Base-by-base conservation (phyloP, 2,113 vertebrate species). In the Sebastes fasciatus region DNA sequence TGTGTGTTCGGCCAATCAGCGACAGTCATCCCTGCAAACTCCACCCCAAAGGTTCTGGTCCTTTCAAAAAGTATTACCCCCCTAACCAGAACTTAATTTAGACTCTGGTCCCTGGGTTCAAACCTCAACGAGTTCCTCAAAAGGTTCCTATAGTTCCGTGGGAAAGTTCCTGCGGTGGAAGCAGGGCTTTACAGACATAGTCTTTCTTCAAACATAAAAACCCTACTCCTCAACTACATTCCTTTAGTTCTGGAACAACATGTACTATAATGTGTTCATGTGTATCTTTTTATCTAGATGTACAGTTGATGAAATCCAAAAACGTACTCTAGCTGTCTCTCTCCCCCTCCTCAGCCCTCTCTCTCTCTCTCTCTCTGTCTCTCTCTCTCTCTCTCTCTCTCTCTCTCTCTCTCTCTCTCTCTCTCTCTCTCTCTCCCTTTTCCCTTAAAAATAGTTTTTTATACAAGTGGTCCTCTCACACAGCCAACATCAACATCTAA, bases 401-500 rank as follows among this genome's bases (percentile, higher is more conserved):
- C 68, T 73, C 67, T 74, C 64, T 34, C 51, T 77, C 11, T n/a
- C 17, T 77, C 43, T 51, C 64, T 5, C 55, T 23, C n/a, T 75
- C 66, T 66, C 48, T 51, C 16, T 6, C 9, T 64, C 58, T 26
- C 64, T 55, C 69, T 79, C 72, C 21, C 68, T 80, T 85, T 83
- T 89, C 83, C 89, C 86, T 94, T 91, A 91, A 94, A 93, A 93
- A 93, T 89, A 89, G 72, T 89, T 91, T 93, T 94, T 92, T 94
- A 92, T 94, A 95, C 92, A 94, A 94, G 93, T 90, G 93, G 91
- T 94, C 89, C 89, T 93, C 86, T 93, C 77, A 79, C 83, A 84
- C 79, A 16, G 94, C 95, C 94, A 95, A 96, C 92, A 95, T 95
- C 94, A 95, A 95, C 94, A 95, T 95, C 92, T 90, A 95, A 94